phyloP scores from a whole-genome alignment of 2,113 vertebrate genomes.

The Polyodon spathula region DNA sequence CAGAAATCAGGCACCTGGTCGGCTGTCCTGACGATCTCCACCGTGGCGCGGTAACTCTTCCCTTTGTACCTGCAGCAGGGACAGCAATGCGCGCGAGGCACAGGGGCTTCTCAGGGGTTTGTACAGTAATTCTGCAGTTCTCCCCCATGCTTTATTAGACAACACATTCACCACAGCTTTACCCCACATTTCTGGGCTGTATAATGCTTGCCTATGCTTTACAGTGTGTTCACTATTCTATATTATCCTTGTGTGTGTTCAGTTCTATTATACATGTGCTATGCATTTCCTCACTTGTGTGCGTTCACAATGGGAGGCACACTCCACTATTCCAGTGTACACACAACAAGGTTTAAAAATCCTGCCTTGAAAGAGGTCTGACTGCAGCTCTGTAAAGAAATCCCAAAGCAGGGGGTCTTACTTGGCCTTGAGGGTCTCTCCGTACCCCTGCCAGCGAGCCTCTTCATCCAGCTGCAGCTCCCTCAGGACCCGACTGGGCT shows the following conservation, averaged over 20 bases:
- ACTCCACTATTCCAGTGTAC: neutral
- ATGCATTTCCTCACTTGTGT: too few relatives aligned
- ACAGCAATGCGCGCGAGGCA: too few relatives aligned
- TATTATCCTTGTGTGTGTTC: too few relatives aligned
- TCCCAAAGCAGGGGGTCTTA: slow-evolving; percentile 42
- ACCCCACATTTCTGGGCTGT: too few relatives aligned
- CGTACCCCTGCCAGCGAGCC: slow-evolving; percentile 83
- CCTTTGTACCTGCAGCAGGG: slow-evolving; percentile 76
- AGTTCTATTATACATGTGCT: too few relatives aligned
- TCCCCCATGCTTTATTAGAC: too few relatives aligned
- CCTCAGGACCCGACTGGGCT: slow-evolving; percentile 88
- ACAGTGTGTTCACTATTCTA: too few relatives aligned
- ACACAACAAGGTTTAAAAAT: slow-evolving; percentile 5
- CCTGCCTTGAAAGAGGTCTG: slow-evolving; percentile 11
- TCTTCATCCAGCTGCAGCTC: slow-evolving; percentile 93
- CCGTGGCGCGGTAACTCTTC: slow-evolving; percentile 91
- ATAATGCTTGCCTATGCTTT: too few relatives aligned
- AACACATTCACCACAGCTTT: too few relatives aligned
- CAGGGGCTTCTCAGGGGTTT: neutral
- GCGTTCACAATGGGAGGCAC: too few relatives aligned
- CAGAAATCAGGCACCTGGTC: slow-evolving; percentile 92
- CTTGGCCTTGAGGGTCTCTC: slow-evolving; percentile 97
- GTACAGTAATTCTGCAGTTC: too few relatives aligned
- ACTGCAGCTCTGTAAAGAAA: neutral
- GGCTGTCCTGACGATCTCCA: slow-evolving; percentile 87